Evolutionary conservation across 2,888 invertebrate genomes (phyloP).

Genomic region (Hyposoter didymator): DNA sequence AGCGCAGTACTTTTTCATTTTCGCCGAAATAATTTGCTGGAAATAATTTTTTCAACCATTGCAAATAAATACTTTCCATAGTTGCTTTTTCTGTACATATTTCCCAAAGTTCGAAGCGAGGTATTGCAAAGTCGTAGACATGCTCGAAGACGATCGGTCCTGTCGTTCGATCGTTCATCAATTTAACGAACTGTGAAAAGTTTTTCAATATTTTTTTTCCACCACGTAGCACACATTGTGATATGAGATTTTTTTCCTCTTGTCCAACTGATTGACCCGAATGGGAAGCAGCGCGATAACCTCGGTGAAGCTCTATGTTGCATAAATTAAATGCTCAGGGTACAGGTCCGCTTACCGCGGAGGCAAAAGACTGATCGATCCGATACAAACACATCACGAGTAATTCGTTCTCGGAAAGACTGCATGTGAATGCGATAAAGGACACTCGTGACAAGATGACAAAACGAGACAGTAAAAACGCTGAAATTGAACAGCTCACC

Average conservation of each 20-base stretch:
- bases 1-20: background rate
- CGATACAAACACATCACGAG: background rate
- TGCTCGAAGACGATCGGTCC: background rate
- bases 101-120: background rate
- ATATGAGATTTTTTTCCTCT: background rate
- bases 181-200: background rate
- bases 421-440: background rate
- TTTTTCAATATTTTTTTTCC: background rate
- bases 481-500: background rate
- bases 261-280: conserved; percentile 10
- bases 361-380: conserved; percentile 15
- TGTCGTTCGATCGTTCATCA: background rate
- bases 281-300: conserved; percentile 14
- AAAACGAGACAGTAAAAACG: background rate
- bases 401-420: background rate
- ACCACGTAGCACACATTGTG: background rate
- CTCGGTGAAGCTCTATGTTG: background rate
- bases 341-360: background rate
- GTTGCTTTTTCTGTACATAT: background rate
- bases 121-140: background rate
- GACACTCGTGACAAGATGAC: background rate
- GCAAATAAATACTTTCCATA: background rate
- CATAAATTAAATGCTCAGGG: conserved; percentile 12
- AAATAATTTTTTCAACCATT: background rate
- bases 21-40: background rate